phyloP scores from a whole-genome alignment of 2,888 invertebrate genomes.

The Calliphora vomitoria region DNA sequence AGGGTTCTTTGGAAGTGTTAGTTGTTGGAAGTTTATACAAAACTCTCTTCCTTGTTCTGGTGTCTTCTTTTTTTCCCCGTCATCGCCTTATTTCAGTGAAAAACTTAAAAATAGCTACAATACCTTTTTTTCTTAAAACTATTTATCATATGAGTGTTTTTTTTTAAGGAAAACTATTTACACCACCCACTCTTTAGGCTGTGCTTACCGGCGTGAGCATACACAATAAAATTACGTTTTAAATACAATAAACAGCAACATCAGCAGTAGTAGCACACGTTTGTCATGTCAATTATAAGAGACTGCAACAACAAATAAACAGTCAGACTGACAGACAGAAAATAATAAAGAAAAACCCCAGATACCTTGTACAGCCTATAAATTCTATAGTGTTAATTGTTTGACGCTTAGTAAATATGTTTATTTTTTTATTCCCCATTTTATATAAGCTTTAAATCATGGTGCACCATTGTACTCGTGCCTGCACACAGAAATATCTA shows the following conservation, averaged over 20 bases:
- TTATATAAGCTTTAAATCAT: conserved; percentile 18
- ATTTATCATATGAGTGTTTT: background rate
- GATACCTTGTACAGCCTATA: conserved; percentile 11
- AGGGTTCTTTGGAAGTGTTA: no score
- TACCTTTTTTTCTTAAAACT: background rate
- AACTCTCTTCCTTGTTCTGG: no score
- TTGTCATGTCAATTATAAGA: conserved; percentile 47
- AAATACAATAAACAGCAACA: conserved; percentile 6
- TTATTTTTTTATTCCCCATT: background rate
- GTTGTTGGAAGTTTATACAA: no score
- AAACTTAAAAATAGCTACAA: no score
- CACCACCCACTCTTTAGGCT: conserved; percentile 30
- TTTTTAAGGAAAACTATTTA: background rate
- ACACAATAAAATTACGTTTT: background rate
- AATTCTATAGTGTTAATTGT: conserved; percentile 61
- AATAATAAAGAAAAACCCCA: background rate
- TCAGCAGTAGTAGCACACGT: conserved; percentile 24
- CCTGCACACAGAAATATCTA: background rate
- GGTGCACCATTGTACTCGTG: background rate
- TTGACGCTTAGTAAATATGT: conserved; percentile 47
- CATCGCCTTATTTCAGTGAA: no score
- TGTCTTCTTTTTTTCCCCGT: no score
- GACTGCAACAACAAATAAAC: conserved; percentile 34
- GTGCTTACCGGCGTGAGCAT: background rate
- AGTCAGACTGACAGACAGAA: background rate